Evolutionary conservation across 2,113 vertebrate species (phyloP).

Genomic region (Dunckerocampus dactyliophorus): DNA sequence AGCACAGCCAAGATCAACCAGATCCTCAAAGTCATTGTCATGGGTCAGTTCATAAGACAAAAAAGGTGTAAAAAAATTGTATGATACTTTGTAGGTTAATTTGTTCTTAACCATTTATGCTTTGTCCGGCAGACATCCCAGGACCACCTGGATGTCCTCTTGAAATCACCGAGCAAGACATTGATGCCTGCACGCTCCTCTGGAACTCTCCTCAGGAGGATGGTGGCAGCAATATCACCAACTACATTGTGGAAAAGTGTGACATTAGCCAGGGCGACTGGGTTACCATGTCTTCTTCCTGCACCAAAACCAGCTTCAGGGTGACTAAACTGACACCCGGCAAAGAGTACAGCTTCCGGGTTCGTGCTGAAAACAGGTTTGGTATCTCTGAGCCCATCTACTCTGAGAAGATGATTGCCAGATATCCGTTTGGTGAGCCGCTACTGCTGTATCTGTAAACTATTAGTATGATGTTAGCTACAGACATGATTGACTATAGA

Average conservation of each 20-base stretch:
- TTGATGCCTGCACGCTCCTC: conserved; percentile 86
- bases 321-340: conserved; percentile 86
- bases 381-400: conserved; percentile 89
- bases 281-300: conserved; percentile 83
- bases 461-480: not conserved
- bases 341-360: conserved; percentile 91
- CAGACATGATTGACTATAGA: not conserved
- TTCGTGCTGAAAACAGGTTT: conserved; percentile 94
- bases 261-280: conserved; percentile 91
- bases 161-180: conserved; percentile 87
- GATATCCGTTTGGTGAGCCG: conserved; percentile 88
- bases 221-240: conserved; percentile 94
- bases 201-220: conserved; percentile 94
- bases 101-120: not conserved
- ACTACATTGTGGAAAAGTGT: conserved; percentile 95
- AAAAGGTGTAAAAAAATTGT: not conserved
- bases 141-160: conserved; percentile 91
- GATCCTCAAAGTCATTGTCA: conserved; percentile 85
- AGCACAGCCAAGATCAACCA: conserved; percentile 83
- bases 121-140: conserved; percentile 81
- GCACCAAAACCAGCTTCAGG: conserved; percentile 91
- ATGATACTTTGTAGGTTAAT: not conserved
- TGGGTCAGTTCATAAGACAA: conserved; percentile 74
- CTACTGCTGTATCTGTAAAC: not conserved
- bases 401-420: conserved; percentile 86